These are phyloP conservation scores for Bergia puertoricense DNA, from an alignment of 92 coral and sea anemone species.

Conservation along the genomic window DNA sequence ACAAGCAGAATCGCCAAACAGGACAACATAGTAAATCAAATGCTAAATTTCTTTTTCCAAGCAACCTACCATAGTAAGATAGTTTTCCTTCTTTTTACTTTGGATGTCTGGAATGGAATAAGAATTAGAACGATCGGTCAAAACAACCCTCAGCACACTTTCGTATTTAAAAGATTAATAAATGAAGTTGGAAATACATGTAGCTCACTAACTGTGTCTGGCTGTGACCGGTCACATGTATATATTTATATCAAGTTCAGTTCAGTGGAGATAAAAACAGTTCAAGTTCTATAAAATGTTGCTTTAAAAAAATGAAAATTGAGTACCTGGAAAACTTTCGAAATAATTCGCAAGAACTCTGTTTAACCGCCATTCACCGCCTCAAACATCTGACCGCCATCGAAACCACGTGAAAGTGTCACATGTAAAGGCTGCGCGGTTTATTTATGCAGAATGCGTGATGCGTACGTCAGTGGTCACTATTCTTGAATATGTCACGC, in stretches of 20 bases:
- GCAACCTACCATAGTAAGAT: constrained; percentile 8
- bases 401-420: constrained; percentile 15
- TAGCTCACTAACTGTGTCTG: not conserved
- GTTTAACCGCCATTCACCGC: constrained; percentile 1
- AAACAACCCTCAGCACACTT: not conserved
- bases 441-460: not conserved
- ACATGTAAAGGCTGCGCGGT: not conserved
- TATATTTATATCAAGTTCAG: not conserved
- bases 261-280: not conserved
- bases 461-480: not conserved
- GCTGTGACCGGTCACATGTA: not conserved
- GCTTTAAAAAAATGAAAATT: not conserved
- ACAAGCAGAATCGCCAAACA: not conserved
- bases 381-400: not conserved
- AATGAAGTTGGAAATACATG: too few relatives aligned
- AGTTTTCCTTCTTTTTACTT: not conserved
- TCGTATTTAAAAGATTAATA: not conserved
- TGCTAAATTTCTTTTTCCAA: not conserved
- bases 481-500: not conserved
- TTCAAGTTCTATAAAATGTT: not conserved
- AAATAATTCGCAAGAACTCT: not conserved
- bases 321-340: not conserved
- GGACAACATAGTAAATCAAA: not conserved
- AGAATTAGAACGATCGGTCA: not conserved
- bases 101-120: not conserved